Evolutionary conservation across 2,113 vertebrate species (phyloP).

Genomic region (Barnardius zonarius): DNA sequence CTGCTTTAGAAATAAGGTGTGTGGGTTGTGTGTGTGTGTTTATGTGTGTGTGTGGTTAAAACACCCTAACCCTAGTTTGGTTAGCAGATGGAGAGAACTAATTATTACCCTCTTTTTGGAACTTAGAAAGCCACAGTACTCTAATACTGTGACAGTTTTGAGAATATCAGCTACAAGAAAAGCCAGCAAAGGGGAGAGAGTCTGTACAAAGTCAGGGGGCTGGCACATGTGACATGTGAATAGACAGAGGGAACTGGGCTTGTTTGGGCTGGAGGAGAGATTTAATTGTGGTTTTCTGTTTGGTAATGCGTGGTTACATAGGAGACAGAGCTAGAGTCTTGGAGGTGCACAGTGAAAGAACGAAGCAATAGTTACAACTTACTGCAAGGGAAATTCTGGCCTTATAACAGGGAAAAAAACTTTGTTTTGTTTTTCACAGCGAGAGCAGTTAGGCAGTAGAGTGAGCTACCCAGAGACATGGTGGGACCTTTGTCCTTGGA

Average conservation of each 20-base stretch:
- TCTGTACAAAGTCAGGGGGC: not conserved
- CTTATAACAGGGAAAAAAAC: not conserved
- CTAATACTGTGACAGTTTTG: not conserved
- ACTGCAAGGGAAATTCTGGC: not conserved
- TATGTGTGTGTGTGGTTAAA: not conserved
- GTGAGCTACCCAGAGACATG: not conserved
- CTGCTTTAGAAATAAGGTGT: not conserved
- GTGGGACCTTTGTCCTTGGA: not conserved
- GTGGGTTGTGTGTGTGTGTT: fast-evolving
- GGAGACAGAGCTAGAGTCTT: not conserved
- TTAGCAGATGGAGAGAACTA: not conserved
- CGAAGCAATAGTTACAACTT: not conserved
- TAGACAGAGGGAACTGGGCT: not conserved
- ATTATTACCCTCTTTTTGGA: not conserved
- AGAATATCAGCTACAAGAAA: not conserved
- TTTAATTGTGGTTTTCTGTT: not conserved
- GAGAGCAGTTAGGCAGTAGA: not conserved
- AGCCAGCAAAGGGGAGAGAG: not conserved
- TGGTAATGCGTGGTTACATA: not conserved
- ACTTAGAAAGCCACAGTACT: not conserved
- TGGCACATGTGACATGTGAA: fast-evolving
- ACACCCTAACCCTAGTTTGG: not conserved
- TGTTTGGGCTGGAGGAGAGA: not conserved
- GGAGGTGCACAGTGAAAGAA: not conserved
- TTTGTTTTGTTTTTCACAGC: not conserved